A percentile compares a stretch with the other conserved stretches of the same genome.
Evolutionary conservation across 2,797 vertebrate genomes (phyloP).

Genomic region (Hemitrygon akajei): DNA sequence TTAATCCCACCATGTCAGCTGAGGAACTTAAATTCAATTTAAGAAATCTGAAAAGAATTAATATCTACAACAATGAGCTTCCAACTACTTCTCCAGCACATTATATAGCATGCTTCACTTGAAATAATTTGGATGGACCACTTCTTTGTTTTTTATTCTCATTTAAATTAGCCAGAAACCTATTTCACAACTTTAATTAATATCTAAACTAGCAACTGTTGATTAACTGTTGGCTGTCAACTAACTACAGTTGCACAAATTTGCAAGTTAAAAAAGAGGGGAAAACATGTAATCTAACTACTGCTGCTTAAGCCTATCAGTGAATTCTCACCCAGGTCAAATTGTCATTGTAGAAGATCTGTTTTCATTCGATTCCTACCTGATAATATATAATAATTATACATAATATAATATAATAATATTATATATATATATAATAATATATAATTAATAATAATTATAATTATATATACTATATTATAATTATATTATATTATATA

Average conservation of each 20-base stretch:
- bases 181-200: not conserved
- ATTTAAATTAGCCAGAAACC: not conserved
- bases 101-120: not conserved
- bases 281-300: not conserved
- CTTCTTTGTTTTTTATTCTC: not conserved
- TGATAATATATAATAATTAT: too few relatives aligned
- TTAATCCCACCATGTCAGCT: too few relatives aligned
- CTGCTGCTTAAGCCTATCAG: not conserved
- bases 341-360: not conserved
- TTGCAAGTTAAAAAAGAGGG: not conserved
- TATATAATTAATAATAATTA: too few relatives aligned
- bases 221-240: not conserved
- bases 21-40: too few relatives aligned
- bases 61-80: not conserved
- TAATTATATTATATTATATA: too few relatives aligned
- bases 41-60: too few relatives aligned
- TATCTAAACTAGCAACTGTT: not conserved
- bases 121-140: not conserved
- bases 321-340: not conserved
- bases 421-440: too few relatives aligned
- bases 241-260: not conserved
- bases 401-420: too few relatives aligned
- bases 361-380: not conserved
- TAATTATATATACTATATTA: too few relatives aligned
- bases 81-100: not conserved